Evolutionary conservation across 2,888 invertebrate genomes (phyloP).

Genomic region (Zhuqinia jingwanae): DNA sequence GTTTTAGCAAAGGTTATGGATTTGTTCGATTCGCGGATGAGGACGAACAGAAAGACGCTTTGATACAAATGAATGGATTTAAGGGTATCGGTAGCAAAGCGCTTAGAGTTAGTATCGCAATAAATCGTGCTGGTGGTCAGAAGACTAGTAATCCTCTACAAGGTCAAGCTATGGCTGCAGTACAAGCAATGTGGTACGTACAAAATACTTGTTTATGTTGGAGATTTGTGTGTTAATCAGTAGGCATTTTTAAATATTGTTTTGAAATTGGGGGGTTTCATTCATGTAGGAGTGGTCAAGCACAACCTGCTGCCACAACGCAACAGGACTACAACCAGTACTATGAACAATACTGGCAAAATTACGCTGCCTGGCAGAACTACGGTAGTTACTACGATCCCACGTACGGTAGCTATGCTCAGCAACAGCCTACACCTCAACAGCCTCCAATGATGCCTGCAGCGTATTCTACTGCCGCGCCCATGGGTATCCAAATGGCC

Average conservation of each 20-base stretch:
- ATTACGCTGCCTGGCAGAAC: conserved; percentile 90
- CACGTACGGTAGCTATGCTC: conserved; percentile 74
- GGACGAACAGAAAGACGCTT: conserved; percentile 95
- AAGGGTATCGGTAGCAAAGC: conserved; percentile 83
- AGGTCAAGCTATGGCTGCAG: conserved; percentile 79
- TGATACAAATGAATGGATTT: conserved; percentile 96
- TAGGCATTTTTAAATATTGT: too few species aligned
- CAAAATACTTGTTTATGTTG: too few species aligned
- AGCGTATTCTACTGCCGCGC: conserved; percentile 72
- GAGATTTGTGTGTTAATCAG: too few species aligned
- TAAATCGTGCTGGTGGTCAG: conserved; percentile 79
- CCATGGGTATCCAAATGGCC: conserved; percentile 73
- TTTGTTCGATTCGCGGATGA: conserved; percentile 97
- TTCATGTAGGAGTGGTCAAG: conserved; percentile 77
- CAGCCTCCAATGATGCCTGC: conserved; percentile 74
- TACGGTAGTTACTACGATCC: conserved; percentile 79
- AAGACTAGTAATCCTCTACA: conserved; percentile 78
- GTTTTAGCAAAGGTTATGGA: conserved; percentile 97
- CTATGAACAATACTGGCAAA: conserved; percentile 88
- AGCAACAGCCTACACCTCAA: conserved; percentile 76
- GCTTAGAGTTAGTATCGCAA: conserved; percentile 81
- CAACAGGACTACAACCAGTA: conserved; percentile 78
- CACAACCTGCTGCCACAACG: conserved; percentile 63
- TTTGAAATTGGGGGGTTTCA: too few species aligned
- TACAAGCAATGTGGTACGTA: conserved; percentile 79